A percentile compares a stretch with the other conserved stretches of the same genome.
phyloP scores from a whole-genome alignment of 1,140 invertebrate species.

The Hylaeus volcanicus region DNA sequence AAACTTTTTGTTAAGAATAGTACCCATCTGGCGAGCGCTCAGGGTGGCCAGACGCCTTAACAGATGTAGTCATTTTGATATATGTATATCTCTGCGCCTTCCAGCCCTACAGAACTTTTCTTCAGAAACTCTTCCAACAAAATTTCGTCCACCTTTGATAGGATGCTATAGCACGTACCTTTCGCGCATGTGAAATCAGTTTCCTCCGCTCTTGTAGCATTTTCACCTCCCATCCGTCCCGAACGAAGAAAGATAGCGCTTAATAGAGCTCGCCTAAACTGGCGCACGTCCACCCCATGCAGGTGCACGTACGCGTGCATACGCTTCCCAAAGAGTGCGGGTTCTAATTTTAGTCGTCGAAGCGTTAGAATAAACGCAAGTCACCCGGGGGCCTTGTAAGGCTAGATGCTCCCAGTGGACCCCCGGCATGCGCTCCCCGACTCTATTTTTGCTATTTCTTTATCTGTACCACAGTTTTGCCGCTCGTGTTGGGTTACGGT shows the following conservation, averaged over 20 bases:
- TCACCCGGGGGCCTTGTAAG: constrained; percentile 56
- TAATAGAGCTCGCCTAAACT: constrained; percentile 5
- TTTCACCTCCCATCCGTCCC: background rate
- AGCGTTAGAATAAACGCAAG: constrained; percentile 48
- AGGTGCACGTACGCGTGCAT: constrained; percentile 32
- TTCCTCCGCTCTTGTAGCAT: background rate
- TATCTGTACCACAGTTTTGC: constrained; percentile 52
- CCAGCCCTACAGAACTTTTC: too few species aligned
- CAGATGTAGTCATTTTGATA: too few species aligned
- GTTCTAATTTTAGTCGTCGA: constrained; percentile 43
- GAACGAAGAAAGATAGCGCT: background rate
- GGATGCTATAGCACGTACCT: too few species aligned
- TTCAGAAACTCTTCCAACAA: too few species aligned
- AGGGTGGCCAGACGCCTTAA: too few species aligned
- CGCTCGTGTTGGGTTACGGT: constrained; percentile 51
- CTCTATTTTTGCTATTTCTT: constrained; percentile 67
- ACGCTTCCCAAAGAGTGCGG: background rate
- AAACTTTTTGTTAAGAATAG: too few species aligned
- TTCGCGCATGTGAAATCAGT: too few species aligned
- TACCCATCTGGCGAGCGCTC: too few species aligned
- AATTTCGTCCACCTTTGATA: too few species aligned
- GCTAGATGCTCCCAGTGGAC: constrained; percentile 47
- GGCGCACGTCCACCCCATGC: constrained; percentile 30
- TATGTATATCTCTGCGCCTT: too few species aligned
- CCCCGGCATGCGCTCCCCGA: constrained; percentile 13